Base-by-base conservation (phyloP, 2,113 vertebrate species). In the Cochlearius cochlearius region DNA sequence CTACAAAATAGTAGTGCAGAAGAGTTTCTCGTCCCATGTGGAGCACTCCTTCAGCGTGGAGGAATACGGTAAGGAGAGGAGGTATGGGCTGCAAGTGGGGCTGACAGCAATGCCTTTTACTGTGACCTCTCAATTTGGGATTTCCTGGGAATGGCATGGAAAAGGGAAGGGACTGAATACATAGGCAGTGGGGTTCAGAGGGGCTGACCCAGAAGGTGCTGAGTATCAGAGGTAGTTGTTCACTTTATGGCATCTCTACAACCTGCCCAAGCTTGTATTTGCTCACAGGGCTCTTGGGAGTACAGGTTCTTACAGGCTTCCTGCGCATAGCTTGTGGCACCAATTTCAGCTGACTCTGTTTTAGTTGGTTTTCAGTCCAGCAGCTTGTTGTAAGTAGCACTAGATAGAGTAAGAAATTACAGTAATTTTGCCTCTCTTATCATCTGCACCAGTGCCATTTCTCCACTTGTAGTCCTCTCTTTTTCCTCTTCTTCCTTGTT, bases 1-100 rank as follows among this genome's bases (percentile, higher is more conserved):
- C 79, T 98, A 98, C 79, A 96, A 92, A 34, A 91, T 98, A 53
- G 93, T 98, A 2, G 96, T 96, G 30, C 78, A 96, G 73, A 98
- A 96, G 72, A 60, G 80, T 27, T 92, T 86, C 10, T 93, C 90
- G 0, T 36, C 30, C 25, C 94, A 11, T 0, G 36, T 74, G n/a
- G 72, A 97, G 22, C 97, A 97, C 26, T 6, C 32, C 36, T 98
- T 98, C 94, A 86, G 26, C 0, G 98, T 98, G 91, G 89, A 98
- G 23, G 98, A 98, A 96, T 98, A 98, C 1, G 98, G 98, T 98
- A 98, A 81, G 96, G n/a, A 71, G 43, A 91, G 32, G 22, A 50
- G 21, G 23, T 36, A 20, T 15, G 25, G 47, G 32, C 27, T 85
- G 43, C 43, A 50, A 71, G 9, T 13, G 18, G 45, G 32, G 10